phyloP scores from a whole-genome alignment of 2,888 invertebrate genomes.

The Aromia moschata region DNA sequence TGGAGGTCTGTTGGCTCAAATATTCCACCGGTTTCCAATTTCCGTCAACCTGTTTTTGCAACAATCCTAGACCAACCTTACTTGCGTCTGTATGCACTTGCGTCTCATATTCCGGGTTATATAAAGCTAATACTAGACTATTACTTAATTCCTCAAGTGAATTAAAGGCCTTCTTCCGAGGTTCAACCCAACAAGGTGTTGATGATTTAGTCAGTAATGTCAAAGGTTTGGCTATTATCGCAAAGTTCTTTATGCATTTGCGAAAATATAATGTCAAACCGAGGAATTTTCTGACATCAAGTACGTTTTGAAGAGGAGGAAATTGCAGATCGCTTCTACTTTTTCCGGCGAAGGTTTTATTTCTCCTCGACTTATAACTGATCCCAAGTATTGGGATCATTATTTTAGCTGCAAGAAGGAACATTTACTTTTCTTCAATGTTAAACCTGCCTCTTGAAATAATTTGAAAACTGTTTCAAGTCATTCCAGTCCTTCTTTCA shows the following conservation, averaged over 20 bases:
- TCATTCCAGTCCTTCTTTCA: conserved; percentile 10
- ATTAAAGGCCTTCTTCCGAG: conserved; percentile 22
- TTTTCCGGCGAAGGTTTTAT: conserved; percentile 10
- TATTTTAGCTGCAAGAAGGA: conserved; percentile 16
- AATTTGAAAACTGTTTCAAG: conserved; percentile 11
- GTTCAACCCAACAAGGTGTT: conserved; percentile 14
- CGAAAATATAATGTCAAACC: conserved; percentile 19
- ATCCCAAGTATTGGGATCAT: conserved; percentile 16
- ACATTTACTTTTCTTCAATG: conserved; percentile 19
- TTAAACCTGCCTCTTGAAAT: conserved; percentile 16
- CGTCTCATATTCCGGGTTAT: conserved; percentile 25
- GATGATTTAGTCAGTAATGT: conserved; percentile 11
- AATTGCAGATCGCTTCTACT: conserved; percentile 17
- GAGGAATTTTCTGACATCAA: conserved; percentile 20
- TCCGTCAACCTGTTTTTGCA: conserved; percentile 41
- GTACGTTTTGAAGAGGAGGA: conserved; percentile 14
- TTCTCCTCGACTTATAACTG: conserved; percentile 12
- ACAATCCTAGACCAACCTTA: conserved; percentile 39
- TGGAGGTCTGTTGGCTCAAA: conserved; percentile 32
- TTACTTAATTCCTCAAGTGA: conserved; percentile 10
- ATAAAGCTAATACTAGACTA: conserved; percentile 21
- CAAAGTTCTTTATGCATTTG: conserved; percentile 13
- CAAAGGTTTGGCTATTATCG: conserved; percentile 9
- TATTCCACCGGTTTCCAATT: conserved; percentile 45
- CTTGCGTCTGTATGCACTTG: conserved; percentile 46